phyloP scores from a whole-genome alignment of 2,888 invertebrate genomes.

The Tachina grossa region DNA sequence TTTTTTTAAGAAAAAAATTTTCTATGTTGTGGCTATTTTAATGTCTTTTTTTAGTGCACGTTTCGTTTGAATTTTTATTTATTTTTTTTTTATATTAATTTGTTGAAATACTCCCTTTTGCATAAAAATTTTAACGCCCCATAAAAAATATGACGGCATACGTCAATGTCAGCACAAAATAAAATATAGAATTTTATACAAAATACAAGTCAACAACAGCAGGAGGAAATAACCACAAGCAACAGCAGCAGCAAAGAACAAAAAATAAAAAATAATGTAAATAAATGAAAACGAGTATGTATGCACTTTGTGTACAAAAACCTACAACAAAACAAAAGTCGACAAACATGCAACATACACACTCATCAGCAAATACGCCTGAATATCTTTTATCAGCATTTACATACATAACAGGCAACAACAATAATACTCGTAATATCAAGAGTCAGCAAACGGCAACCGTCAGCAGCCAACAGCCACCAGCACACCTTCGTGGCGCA shows the following conservation, averaged over 20 bases:
- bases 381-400: slow-evolving; percentile 62
- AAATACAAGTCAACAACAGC: slow-evolving; percentile 47
- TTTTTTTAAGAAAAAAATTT: neutral
- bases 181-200: slow-evolving; percentile 63
- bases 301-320: slow-evolving; percentile 9
- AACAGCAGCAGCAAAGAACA: slow-evolving; percentile 44
- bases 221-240: slow-evolving; percentile 65
- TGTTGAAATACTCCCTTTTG: slow-evolving; percentile 61
- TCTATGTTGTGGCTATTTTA: slow-evolving; percentile 50
- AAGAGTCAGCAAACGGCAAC: slow-evolving; percentile 45
- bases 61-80: slow-evolving; percentile 6
- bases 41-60: slow-evolving; percentile 25
- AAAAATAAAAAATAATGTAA: neutral
- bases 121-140: slow-evolving; percentile 65
- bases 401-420: slow-evolving; percentile 18
- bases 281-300: slow-evolving; percentile 15
- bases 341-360: slow-evolving; percentile 36
- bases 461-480: slow-evolving; percentile 33
- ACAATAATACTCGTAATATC: slow-evolving; percentile 5
- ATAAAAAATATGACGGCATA: slow-evolving; percentile 61
- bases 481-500: slow-evolving; percentile 39
- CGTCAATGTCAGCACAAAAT: slow-evolving; percentile 70
- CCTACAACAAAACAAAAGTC: neutral
- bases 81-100: slow-evolving; percentile 56
- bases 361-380: slow-evolving; percentile 29